Base-by-base conservation (phyloP, 2,113 vertebrate genomes). In the Caranx ignobilis region DNA sequence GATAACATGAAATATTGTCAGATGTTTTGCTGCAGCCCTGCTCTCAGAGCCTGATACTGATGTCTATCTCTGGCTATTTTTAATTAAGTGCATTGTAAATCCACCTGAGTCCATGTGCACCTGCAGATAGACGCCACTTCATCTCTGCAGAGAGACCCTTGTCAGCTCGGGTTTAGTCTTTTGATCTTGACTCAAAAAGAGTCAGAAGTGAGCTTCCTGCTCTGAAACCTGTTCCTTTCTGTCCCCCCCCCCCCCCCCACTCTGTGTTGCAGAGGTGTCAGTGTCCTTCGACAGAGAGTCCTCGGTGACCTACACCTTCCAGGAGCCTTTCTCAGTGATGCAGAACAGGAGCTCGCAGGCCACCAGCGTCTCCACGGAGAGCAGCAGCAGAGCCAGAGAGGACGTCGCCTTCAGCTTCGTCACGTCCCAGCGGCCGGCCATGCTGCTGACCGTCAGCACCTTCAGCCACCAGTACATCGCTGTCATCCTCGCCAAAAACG, bases 271-370 rank as follows among this genome's bases (percentile, higher is more conserved):
- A 99, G 98, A 99, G 83, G 96, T 99, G 89, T 98, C 98, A 16
- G 97, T 98, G 62, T 91, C 97, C 86, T 99, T 99, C 89, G 97
- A 98, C 92, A 92, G 90, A 0, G 91, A 95, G 67, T 97, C 97
- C 57, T 99, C 97, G 0, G 89, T 99, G 86, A 97, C 95, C 52
- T 99, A 99, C 82, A 91, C 93, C 81, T 97, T 99, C 88, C 98
- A 99, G 94, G 98, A 99, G 81, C 96, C 97, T 3, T 98, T 98
- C 87, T 97, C 96, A 0, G 97, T 99, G 86, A 97, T 96, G 76
- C 97, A 96, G 94, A 98, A 99, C 87, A 67, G 93, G 63, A 99
- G 94, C 79, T 89, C 93, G 0, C 93, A 95, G 48, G 96, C 95
- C 31, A 96, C 96, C 88, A 94, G 96, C 15, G 95, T 96, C 70